A percentile compares a stretch with the other conserved stretches of the same genome.
Conservation (phyloP, 2,113 vertebrate genomes). For the Xiphophorus hellerii region DNA sequence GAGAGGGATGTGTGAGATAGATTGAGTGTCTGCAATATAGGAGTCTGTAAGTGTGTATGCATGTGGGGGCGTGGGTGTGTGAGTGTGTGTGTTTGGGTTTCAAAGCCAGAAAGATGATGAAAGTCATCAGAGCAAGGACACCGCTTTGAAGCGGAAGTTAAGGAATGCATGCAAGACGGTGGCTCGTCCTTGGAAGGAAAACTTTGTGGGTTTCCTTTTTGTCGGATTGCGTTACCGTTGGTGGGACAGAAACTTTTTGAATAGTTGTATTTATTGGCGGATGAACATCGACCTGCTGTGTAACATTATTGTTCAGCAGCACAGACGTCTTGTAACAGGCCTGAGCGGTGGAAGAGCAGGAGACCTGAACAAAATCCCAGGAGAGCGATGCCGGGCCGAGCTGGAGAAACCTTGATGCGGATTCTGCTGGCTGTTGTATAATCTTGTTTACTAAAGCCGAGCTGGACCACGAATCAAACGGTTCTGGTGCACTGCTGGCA, state of each 20-base stretch:
- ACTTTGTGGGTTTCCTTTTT: slow-evolving; percentile 18
- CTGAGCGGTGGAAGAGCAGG: no score
- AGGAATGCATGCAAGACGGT: slow-evolving; percentile 30
- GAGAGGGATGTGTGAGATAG: slow-evolving; percentile 63
- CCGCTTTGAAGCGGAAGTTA: slow-evolving; percentile 49
- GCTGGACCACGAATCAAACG: background rate
- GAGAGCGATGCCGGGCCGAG: background rate
- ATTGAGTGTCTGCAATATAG: slow-evolving; percentile 55
- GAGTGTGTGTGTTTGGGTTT: slow-evolving; percentile 31
- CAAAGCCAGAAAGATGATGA: slow-evolving; percentile 49
- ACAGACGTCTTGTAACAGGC: no score
- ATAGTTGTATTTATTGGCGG: background rate
- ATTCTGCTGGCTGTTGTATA: background rate
- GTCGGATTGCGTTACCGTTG: slow-evolving; percentile 43
- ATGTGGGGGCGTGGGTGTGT: slow-evolving; percentile 13
- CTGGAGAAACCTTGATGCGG: background rate
- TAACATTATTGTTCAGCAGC: no score
- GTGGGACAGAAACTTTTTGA: background rate
- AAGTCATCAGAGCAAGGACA: slow-evolving; percentile 50
- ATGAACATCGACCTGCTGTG: background rate
- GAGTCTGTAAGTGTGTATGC: slow-evolving; percentile 14
- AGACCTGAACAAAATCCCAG: background rate
- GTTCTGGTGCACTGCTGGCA: background rate
- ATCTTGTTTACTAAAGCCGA: background rate
- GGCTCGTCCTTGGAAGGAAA: slow-evolving; percentile 10